Evolutionary conservation across 2,888 invertebrate species (phyloP).

Genomic region (Lasioglossum calceatum): DNA sequence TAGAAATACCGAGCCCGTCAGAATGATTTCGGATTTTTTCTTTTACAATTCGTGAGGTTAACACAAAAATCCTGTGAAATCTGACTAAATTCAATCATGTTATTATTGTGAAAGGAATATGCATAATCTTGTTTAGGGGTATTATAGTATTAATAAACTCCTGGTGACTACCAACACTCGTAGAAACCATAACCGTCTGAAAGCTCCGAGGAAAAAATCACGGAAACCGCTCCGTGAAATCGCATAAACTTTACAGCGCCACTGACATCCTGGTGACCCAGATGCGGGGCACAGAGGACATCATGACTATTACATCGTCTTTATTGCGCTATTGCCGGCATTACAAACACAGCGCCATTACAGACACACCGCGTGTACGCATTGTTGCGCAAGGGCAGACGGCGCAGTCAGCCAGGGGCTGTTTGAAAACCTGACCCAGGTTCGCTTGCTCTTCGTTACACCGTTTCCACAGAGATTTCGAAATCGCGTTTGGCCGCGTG

Average conservation of each 20-base stretch:
- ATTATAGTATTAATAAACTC: background rate
- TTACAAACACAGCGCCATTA: background rate
- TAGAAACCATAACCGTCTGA: background rate
- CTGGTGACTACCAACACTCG: background rate
- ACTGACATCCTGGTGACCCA: background rate
- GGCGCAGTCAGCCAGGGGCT: background rate
- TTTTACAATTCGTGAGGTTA: no score
- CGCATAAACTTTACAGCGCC: background rate
- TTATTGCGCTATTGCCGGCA: background rate
- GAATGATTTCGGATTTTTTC: no score
- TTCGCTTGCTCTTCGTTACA: constrained; percentile 12
- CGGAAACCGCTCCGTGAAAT: background rate
- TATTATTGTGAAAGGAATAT: no score
- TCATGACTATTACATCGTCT: background rate
- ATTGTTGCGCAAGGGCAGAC: background rate
- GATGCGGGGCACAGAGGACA: background rate
- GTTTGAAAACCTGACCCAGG: background rate
- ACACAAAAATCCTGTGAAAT: no score
- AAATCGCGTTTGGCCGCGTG: background rate
- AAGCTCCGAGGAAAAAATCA: background rate
- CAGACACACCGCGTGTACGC: background rate
- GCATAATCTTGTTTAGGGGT: background rate
- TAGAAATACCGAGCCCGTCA: no score
- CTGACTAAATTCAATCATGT: no score
- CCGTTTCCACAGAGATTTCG: constrained; percentile 22